These are phyloP conservation scores for Neomonachus schauinslandi DNA, from an alignment of 2,113 vertebrate species.

Conservation along the genomic window DNA sequence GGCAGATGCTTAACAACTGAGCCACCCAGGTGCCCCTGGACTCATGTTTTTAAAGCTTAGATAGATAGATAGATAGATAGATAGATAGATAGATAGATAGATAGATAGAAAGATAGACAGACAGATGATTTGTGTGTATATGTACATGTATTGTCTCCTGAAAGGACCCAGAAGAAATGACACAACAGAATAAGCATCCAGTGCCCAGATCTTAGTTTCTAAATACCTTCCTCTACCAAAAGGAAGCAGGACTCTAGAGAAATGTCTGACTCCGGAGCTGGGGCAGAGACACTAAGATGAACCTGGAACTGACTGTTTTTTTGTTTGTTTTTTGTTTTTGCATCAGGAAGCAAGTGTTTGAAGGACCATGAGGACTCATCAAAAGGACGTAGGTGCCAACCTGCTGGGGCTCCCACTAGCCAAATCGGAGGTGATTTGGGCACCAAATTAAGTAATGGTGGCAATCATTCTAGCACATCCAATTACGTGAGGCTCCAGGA, in stretches of 20 bases:
- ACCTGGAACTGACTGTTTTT: not conserved
- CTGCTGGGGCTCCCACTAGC: not conserved
- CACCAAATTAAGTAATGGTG: not conserved
- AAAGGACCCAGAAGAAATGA: not conserved
- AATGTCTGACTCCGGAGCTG: not conserved
- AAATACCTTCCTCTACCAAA: not conserved
- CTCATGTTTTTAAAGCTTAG: no score
- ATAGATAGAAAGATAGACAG: not conserved
- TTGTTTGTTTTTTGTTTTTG: not conserved
- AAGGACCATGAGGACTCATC: not conserved
- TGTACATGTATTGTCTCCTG: not conserved
- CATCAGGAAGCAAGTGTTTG: not conserved
- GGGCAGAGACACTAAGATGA: not conserved
- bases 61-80: not conserved
- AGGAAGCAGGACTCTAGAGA: not conserved
- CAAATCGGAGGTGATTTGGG: not conserved
- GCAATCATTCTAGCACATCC: not conserved
- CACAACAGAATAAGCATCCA: not conserved
- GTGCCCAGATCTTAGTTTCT: not conserved
- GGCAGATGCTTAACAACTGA: no score
- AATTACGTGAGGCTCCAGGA: not conserved
- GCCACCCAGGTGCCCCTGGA: no score
- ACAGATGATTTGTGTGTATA: not conserved
- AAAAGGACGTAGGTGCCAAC: not conserved
- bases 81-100: not conserved